Evolutionary conservation across 2,888 invertebrate genomes (phyloP).

Genomic region (Caenorhabditis sulstoni): DNA sequence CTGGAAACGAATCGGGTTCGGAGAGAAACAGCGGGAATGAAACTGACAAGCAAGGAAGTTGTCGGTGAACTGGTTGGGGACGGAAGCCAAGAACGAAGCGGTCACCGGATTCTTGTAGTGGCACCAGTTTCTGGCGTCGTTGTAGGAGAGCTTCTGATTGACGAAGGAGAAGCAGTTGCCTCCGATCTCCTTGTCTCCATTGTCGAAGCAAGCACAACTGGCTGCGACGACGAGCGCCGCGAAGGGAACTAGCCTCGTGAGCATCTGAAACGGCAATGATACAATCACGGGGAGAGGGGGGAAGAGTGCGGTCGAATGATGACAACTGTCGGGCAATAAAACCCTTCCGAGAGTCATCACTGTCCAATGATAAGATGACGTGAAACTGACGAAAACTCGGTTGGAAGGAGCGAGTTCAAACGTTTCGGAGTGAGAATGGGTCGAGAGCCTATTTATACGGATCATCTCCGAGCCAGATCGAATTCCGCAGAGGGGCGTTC

Average conservation of each 20-base stretch:
- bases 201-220: slow-evolving; percentile 37
- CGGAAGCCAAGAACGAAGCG: slow-evolving; percentile 18
- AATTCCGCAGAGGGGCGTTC: too few species aligned
- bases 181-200: slow-evolving; percentile 46
- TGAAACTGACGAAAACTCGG: not conserved
- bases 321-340: slow-evolving; percentile 1
- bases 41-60: slow-evolving; percentile 46
- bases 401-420: not conserved
- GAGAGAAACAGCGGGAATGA: not conserved
- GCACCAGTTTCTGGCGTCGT: slow-evolving; percentile 39
- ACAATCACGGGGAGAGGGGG: not conserved
- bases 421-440: not conserved
- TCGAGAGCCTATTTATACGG: not conserved
- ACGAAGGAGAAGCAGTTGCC: slow-evolving; percentile 32
- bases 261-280: slow-evolving; percentile 3
- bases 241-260: not conserved
- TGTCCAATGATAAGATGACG: slow-evolving; percentile 3
- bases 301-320: not conserved
- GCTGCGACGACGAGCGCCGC: slow-evolving; percentile 13
- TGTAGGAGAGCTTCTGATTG: slow-evolving; percentile 20
- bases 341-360: not conserved
- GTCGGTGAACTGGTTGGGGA: slow-evolving; percentile 18
- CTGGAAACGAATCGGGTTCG: too few species aligned
- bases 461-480: too few species aligned
- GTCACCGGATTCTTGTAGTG: slow-evolving; percentile 46